Percentiles rank a stretch among this genome's conserved stretches.
phyloP scores from a whole-genome alignment of 2,888 invertebrate species.

The Pteria penguin region DNA sequence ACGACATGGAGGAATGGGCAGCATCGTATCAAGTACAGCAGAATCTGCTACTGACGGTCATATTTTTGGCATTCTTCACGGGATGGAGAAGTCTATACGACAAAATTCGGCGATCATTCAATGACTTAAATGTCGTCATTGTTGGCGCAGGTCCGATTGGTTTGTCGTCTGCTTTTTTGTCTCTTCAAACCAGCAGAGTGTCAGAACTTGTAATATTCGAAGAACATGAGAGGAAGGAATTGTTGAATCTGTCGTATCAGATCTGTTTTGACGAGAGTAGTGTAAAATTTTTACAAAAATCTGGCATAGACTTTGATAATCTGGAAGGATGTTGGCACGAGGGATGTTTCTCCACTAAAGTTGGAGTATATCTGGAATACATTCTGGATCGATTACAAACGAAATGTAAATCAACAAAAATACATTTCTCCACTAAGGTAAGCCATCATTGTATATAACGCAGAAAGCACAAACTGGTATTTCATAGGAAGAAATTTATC shows the following conservation, averaged over 20 bases:
- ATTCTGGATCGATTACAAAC: constrained; percentile 62
- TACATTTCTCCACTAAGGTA: too few species aligned
- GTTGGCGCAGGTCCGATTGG: constrained; percentile 76
- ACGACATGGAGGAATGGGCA: constrained; percentile 7
- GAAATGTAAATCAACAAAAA: constrained; percentile 13
- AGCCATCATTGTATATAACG: too few species aligned
- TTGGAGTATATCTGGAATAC: constrained; percentile 75
- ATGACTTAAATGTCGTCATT: constrained; percentile 68
- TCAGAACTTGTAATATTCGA: constrained; percentile 69
- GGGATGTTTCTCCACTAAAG: constrained; percentile 71
- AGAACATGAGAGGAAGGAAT: constrained; percentile 60
- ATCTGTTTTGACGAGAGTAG: constrained; percentile 70
- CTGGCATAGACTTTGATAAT: constrained; percentile 76
- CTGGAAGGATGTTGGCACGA: constrained; percentile 75
- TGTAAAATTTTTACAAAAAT: constrained; percentile 66
- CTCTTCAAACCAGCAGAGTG: constrained; percentile 63
- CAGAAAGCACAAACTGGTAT: too few species aligned
- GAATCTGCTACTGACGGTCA: constrained; percentile 63
- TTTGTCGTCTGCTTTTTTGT: constrained; percentile 68
- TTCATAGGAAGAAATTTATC: not conserved
- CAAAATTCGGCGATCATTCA: constrained; percentile 60
- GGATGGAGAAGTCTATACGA: constrained; percentile 67
- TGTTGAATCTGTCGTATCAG: constrained; percentile 70
- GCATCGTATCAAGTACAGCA: constrained; percentile 19
- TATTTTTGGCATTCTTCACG: constrained; percentile 68